phyloP scores from a whole-genome alignment of 2,888 invertebrate genomes.

The Opisthograptis luteolata region DNA sequence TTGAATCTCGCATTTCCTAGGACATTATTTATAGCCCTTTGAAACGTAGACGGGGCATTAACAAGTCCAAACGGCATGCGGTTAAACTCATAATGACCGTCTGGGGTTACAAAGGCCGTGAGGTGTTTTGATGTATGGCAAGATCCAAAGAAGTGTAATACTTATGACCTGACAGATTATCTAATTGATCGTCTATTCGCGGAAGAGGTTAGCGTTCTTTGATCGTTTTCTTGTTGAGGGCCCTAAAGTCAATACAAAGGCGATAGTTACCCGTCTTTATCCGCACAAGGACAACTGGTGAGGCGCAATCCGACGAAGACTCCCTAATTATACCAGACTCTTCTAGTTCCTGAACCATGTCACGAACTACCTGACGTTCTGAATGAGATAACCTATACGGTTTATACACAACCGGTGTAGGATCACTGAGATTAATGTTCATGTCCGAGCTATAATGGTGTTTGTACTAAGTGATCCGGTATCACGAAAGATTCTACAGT shows the following conservation, averaged over 20 bases:
- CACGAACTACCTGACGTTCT: neutral
- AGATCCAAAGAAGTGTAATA: neutral
- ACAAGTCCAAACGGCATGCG: neutral
- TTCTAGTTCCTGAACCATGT: neutral
- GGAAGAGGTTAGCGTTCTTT: neutral
- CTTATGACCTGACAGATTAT: neutral
- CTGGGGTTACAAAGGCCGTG: neutral
- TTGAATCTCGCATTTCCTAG: neutral
- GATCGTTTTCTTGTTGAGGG: constrained; percentile 21
- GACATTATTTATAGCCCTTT: neutral
- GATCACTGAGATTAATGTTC: neutral
- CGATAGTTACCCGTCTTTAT: neutral
- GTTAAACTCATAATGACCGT: neutral
- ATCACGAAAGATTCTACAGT: neutral
- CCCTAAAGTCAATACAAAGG: neutral
- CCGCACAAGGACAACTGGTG: neutral
- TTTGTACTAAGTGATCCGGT: neutral
- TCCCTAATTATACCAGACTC: neutral
- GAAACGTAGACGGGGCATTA: neutral
- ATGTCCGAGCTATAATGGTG: neutral
- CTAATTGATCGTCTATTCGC: neutral
- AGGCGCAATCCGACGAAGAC: neutral
- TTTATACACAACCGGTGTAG: neutral
- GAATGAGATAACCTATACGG: neutral
- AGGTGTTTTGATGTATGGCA: neutral